A percentile compares a stretch with the other conserved stretches of the same genome.
Conservation (phyloP, 2,113 vertebrate genomes). For the Heterotis niloticus region DNA sequence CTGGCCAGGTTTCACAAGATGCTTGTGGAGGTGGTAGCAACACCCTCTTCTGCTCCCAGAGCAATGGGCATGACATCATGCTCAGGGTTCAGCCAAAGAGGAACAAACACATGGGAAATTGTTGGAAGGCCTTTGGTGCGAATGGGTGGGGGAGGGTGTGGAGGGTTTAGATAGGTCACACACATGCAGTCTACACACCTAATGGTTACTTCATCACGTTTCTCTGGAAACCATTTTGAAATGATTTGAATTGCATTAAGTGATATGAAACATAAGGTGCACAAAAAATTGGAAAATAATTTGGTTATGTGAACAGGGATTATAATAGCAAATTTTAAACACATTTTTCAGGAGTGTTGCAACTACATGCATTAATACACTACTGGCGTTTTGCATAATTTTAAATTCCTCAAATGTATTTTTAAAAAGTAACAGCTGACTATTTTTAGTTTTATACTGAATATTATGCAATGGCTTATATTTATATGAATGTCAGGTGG, state of each 20-base stretch:
- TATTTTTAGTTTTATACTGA: too few relatives aligned
- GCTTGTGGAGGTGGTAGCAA: background rate
- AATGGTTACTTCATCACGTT: background rate
- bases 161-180: background rate
- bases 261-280: background rate
- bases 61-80: background rate
- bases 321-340: too few relatives aligned
- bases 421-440: too few relatives aligned
- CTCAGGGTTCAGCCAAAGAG: background rate
- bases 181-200: background rate
- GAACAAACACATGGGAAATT: constrained; percentile 8
- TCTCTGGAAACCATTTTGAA: too few relatives aligned
- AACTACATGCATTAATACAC: too few relatives aligned
- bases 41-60: background rate
- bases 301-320: too few relatives aligned
- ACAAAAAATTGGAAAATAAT: too few relatives aligned
- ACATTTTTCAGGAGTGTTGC: background rate
- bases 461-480: too few relatives aligned
- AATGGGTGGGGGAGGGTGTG: background rate
- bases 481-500: too few relatives aligned
- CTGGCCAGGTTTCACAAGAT: too few relatives aligned
- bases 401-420: constrained; percentile 12
- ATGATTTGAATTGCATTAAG: background rate
- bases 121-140: background rate
- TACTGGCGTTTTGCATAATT: constrained; percentile 7